Evolutionary conservation across 30 jellyfish, hydroid and myxozoan species (phyloP).

Genomic region (Aurelia sp.): DNA sequence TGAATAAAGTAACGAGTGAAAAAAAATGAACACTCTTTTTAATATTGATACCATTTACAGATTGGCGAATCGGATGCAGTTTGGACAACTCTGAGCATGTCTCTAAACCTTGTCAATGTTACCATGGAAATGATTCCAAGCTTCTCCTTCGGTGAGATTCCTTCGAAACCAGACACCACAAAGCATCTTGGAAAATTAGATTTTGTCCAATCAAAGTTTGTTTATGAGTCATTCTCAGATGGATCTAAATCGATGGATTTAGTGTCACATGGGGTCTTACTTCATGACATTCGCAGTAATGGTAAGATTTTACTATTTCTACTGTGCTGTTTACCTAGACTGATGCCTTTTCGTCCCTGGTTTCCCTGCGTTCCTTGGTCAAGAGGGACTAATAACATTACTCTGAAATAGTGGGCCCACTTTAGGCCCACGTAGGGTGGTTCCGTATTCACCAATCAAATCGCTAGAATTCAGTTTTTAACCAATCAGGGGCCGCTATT

Average conservation of each 20-base stretch:
- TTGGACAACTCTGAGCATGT: slow-evolving; percentile 96
- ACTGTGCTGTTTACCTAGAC: no score
- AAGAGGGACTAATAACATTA: no score
- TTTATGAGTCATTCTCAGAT: slow-evolving; percentile 96
- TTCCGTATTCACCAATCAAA: no score
- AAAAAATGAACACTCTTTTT: no score
- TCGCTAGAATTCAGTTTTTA: no score
- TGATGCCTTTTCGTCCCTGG: no score
- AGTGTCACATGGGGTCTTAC: slow-evolving; percentile 94
- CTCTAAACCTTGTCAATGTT: slow-evolving; percentile 88
- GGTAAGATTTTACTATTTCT: no score
- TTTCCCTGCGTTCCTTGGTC: no score
- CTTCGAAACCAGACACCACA: slow-evolving; percentile 59
- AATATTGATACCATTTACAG: slow-evolving; percentile 12
- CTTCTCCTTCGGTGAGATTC: slow-evolving; percentile 87
- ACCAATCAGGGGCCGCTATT: no score
- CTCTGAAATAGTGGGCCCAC: no score
- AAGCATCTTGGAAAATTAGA: slow-evolving; percentile 85
- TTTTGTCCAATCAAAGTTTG: slow-evolving; percentile 85
- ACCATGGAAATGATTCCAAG: slow-evolving; percentile 86
- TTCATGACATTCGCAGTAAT: slow-evolving; percentile 79
- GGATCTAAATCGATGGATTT: slow-evolving; percentile 95
- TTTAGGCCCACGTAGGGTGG: no score
- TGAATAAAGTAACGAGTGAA: no score
- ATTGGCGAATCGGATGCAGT: slow-evolving; percentile 78